Base-by-base conservation (phyloP, 2,113 vertebrate genomes). In the Chloroceryle aenea region DNA sequence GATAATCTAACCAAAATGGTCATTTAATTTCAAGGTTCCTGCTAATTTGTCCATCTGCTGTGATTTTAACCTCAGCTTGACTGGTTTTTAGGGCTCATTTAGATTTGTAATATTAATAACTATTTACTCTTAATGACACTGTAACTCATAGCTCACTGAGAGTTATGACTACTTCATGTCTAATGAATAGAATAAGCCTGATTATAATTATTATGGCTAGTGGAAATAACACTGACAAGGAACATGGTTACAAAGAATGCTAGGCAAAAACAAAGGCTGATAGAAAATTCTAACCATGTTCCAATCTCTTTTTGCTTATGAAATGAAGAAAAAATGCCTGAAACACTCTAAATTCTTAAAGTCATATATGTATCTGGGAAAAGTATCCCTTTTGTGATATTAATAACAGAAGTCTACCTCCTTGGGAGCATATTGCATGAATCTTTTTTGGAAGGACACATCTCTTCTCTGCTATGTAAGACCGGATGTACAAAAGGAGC, bases 21-120 rank as follows among this genome's bases (percentile, higher is more conserved):
- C 45, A 40, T 82, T 80, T 93, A 93, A 95, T 90, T 85, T 52
- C 58, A 61, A 30, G 66, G 67, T 83, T 96, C 26, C 87, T 83
- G 78, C 20, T 91, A 77, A 93, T 96, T 95, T 90, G 38, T 93
- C 85, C 87, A 5, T 85, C 86, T 71, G 12, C 42, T 95, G 71
- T 90, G 50, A 42, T 55, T 94, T 96, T 95, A 93, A 95, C 93
- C 95, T 91, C 14, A 43, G 23, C 77, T 96, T 96, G 89, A 77
- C 79, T 73, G 67, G 1, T 42, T 74, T 94, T 90, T 90, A 67
- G 22, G 72, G 55, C 55, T 91, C 27, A 47, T 67, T 95, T 89
- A 66, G 59, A 89, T 69, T 62, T 88, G 71, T 71, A 63, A 75
- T 87, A 47, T 76, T 92, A 95, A 94, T 74, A 82, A 36, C 75